Base-by-base conservation (phyloP, 2,888 invertebrate genomes). In the Dryococelus australis region DNA sequence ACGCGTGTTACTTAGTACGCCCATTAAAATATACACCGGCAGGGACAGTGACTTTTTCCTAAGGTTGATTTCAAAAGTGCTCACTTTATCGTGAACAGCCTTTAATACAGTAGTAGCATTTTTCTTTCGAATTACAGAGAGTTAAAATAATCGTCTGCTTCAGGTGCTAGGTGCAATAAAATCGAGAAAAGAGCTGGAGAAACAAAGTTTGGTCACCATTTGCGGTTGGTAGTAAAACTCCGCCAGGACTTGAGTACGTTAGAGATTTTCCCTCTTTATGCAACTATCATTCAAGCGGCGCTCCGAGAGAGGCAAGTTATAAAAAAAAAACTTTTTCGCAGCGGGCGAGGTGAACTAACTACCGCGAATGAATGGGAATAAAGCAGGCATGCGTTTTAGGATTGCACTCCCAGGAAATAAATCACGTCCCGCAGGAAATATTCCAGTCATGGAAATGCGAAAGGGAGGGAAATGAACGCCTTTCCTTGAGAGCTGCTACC, bases 351-450 rank as follows among this genome's bases (percentile, higher is more conserved):
- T 16, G n/a, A n/a, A 8, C 16, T 65, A 65, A 8, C 16, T 20
- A 24, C 65, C 65, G 65, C 65, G 65, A 65, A 65, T 65, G 65
- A 65, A 65, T n/a, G 65, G 65, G 65, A 65, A 65, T 65, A 65
- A 65, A 3, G 65, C 65, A n/a, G 65, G 6, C 65, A 65, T 65
- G 65, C 65, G 65, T 24, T 1, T 65, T 65, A 65, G 13, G 65
- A 65, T 65, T 65, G 65, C 24, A n/a, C 65, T 65, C 65, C 3
- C 65, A 24, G 65, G 65, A 65, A 65, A 65, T 65, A 65, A 65
- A 65, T 65, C 65, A 65, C 65, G 20, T 16, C 65, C 65, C 65
- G n/a, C 65, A 65, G 65, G 65, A 65, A 65, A 65, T 65, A 65
- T 65, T 65, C 24, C 65, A 65, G 65, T 65, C 65, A 65, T 65